Evolutionary conservation across 1,140 invertebrate species (phyloP), one percentile per base, ranked within the genome.

Genomic region (Drosophila neocordata): DNA sequence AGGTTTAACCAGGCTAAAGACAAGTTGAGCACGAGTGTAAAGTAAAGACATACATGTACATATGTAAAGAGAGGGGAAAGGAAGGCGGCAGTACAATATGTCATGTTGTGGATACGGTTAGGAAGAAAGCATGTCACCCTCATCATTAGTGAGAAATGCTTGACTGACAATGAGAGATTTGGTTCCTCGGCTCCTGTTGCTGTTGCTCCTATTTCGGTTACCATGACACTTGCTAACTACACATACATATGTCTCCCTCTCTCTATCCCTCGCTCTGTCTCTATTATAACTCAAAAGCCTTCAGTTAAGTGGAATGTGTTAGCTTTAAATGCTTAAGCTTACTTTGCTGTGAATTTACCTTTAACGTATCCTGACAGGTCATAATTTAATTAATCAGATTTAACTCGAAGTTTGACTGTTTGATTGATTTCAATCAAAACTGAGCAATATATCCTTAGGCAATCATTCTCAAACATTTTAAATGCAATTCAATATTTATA

Each of bases 1-100:
- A 85, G 81, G 82, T 84, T 84, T 84, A 87, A 87, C 81, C 80
- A 80, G 70, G 80, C 80, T 85, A 80, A 84, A 77, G 81, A 84
- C 80, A 83, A 76, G 65, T 69, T 48, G 41, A 48, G 41, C 41
- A 48, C 18, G 15, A 48, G 41, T 48, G 41, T 48, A 48, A 48
- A 48, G 77, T 61, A 65, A 71, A 79, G 74, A 77, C 72, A 85
- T 48, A 48, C n/a, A 48, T 44, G 72, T 77, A 73, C 60, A 65
- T 67, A 70, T 61, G 3, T 37, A 62, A 4, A 20, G 57, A 13
- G 31, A 9, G 24, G 15, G 13, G 41, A 22, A 24, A 13, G 31
- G 6, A 24, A 13, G 24, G 15, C 20, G 6, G 8, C 1, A 2
- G n/a, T n/a, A 24, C 22, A 24, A 51, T 38, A 9, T 4, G 37